Percentiles rank a stretch among this genome's conserved stretches.
Conservation (phyloP, 2,797 vertebrate species). For the Amniataba percoides region DNA sequence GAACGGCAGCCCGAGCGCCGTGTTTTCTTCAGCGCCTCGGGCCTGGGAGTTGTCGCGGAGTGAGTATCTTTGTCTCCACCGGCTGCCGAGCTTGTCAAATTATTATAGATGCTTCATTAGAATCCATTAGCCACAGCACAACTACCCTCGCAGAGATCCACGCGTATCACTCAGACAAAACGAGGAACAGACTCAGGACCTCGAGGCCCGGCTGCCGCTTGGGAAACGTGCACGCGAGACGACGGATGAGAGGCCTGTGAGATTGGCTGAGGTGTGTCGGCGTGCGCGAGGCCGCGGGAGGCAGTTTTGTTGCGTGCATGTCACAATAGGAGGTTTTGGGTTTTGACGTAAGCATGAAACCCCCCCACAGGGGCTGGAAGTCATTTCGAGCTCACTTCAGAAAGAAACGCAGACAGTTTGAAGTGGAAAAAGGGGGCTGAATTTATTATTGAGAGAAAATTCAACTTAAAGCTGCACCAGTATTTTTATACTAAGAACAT, state of each 20-base stretch:
- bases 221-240: constrained; percentile 8
- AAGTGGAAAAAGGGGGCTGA: background rate
- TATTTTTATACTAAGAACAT: background rate
- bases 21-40: constrained; percentile 14
- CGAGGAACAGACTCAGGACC: background rate
- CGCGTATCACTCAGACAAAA: constrained; percentile 33
- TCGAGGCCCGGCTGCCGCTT: constrained; percentile 19
- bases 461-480: background rate
- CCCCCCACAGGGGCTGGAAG: constrained; percentile 18
- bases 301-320: constrained; percentile 15
- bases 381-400: background rate
- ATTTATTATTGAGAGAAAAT: background rate
- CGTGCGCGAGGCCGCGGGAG: constrained; percentile 6
- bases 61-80: constrained; percentile 28
- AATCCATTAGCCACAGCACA: constrained; percentile 51
- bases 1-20: constrained; percentile 15
- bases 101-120: constrained; percentile 53
- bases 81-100: constrained; percentile 46
- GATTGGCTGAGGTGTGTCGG: constrained; percentile 22
- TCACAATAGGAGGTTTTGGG: constrained; percentile 5
- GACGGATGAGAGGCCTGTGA: constrained; percentile 42
- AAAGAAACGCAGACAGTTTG: constrained; percentile 26
- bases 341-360: constrained; percentile 39
- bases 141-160: constrained; percentile 9
- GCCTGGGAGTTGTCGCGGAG: constrained; percentile 19